phyloP scores from a whole-genome alignment of 2,888 invertebrate species.

The Drosophila paranaensis region DNA sequence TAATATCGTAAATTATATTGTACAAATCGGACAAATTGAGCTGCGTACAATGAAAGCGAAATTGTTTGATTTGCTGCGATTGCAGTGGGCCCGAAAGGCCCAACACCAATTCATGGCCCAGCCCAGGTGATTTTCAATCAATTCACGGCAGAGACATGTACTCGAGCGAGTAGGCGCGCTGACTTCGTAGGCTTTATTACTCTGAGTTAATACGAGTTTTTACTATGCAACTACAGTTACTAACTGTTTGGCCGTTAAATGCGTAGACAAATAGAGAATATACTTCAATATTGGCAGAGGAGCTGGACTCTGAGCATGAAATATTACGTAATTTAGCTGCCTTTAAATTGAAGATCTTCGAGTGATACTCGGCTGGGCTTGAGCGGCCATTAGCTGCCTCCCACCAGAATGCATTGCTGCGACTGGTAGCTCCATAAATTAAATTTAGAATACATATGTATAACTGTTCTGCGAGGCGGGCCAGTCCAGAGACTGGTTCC shows the following conservation, averaged over 20 bases:
- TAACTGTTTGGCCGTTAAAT: background rate
- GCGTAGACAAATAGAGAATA: background rate
- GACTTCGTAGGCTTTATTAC: background rate
- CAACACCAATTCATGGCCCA: slow-evolving; percentile 22
- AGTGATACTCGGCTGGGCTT: background rate
- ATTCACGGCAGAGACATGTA: slow-evolving; percentile 44
- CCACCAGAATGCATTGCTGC: slow-evolving; percentile 16
- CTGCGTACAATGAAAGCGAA: slow-evolving; percentile 77
- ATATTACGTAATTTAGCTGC: background rate
- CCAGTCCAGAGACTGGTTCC: slow-evolving; percentile 36
- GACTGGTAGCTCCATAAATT: slow-evolving; percentile 25
- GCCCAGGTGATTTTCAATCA: slow-evolving; percentile 53
- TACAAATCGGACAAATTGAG: slow-evolving; percentile 77
- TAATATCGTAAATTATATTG: slow-evolving; percentile 77
- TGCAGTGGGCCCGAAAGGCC: slow-evolving; percentile 17
- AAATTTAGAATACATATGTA: slow-evolving; percentile 34
- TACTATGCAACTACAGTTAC: background rate
- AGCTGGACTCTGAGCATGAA: background rate
- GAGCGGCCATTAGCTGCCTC: slow-evolving; percentile 11
- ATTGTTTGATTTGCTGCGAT: slow-evolving; percentile 69
- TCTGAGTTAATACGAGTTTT: background rate
- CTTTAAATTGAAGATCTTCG: background rate
- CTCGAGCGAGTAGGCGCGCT: background rate
- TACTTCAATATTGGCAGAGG: background rate
- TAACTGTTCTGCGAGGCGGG: slow-evolving; percentile 1